A percentile compares a stretch with the other conserved stretches of the same genome.
Evolutionary conservation across 2,888 invertebrate genomes (phyloP).

Genomic region (Pantelozetes paolii): DNA sequence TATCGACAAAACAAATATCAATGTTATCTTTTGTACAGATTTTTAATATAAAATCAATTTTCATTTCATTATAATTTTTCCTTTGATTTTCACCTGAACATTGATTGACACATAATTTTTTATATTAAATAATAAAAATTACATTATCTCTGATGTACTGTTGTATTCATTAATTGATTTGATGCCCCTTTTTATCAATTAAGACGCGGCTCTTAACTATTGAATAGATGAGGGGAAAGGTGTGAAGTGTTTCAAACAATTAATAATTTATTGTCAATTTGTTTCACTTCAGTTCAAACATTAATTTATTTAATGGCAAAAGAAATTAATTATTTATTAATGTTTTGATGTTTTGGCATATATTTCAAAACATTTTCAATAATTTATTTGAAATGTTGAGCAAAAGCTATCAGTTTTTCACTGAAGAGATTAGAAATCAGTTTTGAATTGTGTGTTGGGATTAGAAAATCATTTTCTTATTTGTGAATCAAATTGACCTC

Average conservation of each 20-base stretch:
- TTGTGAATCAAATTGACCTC: not conserved
- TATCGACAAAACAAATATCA: not conserved
- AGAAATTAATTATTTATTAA: not conserved
- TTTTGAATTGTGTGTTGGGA: not conserved
- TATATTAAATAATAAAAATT: conserved; percentile 22
- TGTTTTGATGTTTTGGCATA: conserved; percentile 12
- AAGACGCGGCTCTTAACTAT: not conserved
- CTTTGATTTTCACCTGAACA: not conserved
- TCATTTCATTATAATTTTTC: not conserved
- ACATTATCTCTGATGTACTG: conserved; percentile 12
- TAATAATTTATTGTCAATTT: conserved; percentile 15
- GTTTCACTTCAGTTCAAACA: conserved; percentile 16
- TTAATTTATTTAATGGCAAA: conserved; percentile 6
- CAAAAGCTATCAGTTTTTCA: not conserved
- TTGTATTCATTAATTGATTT: conserved; percentile 7
- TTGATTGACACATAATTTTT: conserved; percentile 28
- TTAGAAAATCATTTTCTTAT: not conserved
- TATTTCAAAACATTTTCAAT: not conserved
- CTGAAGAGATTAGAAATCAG: not conserved
- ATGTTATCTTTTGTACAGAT: not conserved
- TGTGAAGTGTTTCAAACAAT: conserved; percentile 17
- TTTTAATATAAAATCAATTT: not conserved
- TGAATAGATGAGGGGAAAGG: not conserved
- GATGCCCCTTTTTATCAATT: conserved; percentile 12
- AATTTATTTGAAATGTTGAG: not conserved